Conservation (phyloP, 2,888 invertebrate genomes). For the Operophtera brumata region DNA sequence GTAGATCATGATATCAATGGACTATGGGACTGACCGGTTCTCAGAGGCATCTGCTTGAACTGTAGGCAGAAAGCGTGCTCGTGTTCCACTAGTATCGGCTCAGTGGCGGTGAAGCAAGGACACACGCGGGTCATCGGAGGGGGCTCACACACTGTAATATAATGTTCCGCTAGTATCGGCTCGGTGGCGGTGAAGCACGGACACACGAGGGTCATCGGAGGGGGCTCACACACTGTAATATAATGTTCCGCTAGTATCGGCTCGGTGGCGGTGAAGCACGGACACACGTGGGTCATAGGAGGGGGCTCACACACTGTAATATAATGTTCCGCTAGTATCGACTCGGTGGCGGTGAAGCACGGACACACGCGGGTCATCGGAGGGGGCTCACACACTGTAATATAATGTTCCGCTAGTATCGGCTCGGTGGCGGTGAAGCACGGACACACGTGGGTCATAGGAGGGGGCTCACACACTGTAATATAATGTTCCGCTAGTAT, state of each 20-base stretch:
- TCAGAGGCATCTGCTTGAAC: slow-evolving; percentile 45
- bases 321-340: slow-evolving; percentile 34
- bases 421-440: slow-evolving; percentile 39
- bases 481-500: slow-evolving; percentile 32
- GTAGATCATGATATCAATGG: background rate
- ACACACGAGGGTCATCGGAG: slow-evolving; percentile 49
- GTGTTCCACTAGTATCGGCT: slow-evolving; percentile 36
- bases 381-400: slow-evolving; percentile 49
- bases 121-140: slow-evolving; percentile 51
- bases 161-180: slow-evolving; percentile 37
- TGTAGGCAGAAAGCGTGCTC: slow-evolving; percentile 48
- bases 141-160: slow-evolving; percentile 44
- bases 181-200: slow-evolving; percentile 35
- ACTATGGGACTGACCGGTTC: slow-evolving; percentile 44
- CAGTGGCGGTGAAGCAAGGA: slow-evolving; percentile 34
- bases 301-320: slow-evolving; percentile 49
- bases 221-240: slow-evolving; percentile 46
- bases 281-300: slow-evolving; percentile 46
- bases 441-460: slow-evolving; percentile 47
- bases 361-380: slow-evolving; percentile 47
- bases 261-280: slow-evolving; percentile 35
- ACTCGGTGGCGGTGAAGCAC: slow-evolving; percentile 36
- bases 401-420: slow-evolving; percentile 31
- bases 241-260: slow-evolving; percentile 37
- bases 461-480: slow-evolving; percentile 48